Base-by-base conservation (phyloP, 2,797 vertebrate genomes). In the Sitta carolinensis region DNA sequence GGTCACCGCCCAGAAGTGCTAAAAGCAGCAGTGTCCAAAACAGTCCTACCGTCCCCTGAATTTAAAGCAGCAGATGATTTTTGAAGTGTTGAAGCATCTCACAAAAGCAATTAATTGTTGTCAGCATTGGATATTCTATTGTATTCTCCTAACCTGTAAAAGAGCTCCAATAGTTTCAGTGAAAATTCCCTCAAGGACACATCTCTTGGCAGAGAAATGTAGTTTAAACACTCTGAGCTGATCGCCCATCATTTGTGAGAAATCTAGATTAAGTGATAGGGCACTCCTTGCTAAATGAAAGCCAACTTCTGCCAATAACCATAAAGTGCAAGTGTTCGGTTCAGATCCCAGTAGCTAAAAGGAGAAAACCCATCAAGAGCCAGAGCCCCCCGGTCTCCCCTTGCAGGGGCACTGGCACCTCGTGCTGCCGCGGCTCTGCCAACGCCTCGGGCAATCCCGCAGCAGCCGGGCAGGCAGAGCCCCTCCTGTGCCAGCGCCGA, bases 401-500 rank as follows among this genome's bases (percentile, higher is more conserved):
- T 32, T 3, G 7, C 38, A 6, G 27, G 16, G 36, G 58, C 62
- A 43, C 2, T 50, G 30, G 38, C 55, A 18, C 30, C 43, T 47
- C 16, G 7, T 5, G 9, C 55, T 42, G 3, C 51, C 5, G 42
- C 3, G 3, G 16, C 59, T 13, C 6, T 29, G 19, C 29, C 32
- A 18, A 2, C 1, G 1, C 3, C 1, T 45, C 1, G 16, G 2
- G 40, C 13, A 1, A 5, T 5, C 7, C 27, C 70, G 6, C 57
- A 4, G 2, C 42, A 9, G 52, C 61, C 1, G 16, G 21, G 10
- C 55, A 27, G 36, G 4, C 61, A 22, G 5, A 13, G 43, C 27
- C 0, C 17, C 50, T 20, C 1, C 32, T 5, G 6, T 4, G 25
- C 59, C 73, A 62, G 9, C 4, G 1, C 1, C 0, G 2, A 17